phyloP scores from a whole-genome alignment of 2,113 vertebrate genomes.

The Rousettus leschenaultii region DNA sequence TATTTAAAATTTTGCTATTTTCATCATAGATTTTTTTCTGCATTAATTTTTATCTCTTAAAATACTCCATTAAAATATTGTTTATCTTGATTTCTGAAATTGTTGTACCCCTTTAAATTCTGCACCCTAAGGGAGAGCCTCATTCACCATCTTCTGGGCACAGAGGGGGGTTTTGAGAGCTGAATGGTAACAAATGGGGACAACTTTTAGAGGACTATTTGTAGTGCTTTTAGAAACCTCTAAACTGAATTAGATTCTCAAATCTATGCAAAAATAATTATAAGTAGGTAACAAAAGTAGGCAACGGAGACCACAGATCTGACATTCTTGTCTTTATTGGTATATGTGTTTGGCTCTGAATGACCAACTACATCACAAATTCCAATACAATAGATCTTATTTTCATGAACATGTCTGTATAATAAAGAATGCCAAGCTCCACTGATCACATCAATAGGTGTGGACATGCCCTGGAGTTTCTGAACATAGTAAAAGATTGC shows the following conservation, averaged over 20 bases:
- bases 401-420: conserved; percentile 12
- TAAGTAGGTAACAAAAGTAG: conserved; percentile 36
- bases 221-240: neutral
- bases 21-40: neutral
- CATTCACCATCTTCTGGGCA: neutral
- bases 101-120: neutral
- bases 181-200: neutral
- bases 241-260: neutral
- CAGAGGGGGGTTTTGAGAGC: neutral
- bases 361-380: conserved; percentile 47
- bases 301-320: conserved; percentile 28
- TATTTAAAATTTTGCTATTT: neutral
- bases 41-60: neutral
- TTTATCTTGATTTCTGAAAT: neutral
- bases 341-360: conserved; percentile 42
- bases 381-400: conserved; percentile 40
- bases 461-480: neutral
- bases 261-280: neutral
- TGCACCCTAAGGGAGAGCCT: neutral
- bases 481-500: conserved; percentile 10
- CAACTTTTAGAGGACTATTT: neutral
- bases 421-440: conserved; percentile 1
- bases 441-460: neutral
- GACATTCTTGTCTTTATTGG: conserved; percentile 67
- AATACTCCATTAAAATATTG: neutral